Conservation (phyloP, 2,797 vertebrate genomes). For the Tarsius wallacei region DNA sequence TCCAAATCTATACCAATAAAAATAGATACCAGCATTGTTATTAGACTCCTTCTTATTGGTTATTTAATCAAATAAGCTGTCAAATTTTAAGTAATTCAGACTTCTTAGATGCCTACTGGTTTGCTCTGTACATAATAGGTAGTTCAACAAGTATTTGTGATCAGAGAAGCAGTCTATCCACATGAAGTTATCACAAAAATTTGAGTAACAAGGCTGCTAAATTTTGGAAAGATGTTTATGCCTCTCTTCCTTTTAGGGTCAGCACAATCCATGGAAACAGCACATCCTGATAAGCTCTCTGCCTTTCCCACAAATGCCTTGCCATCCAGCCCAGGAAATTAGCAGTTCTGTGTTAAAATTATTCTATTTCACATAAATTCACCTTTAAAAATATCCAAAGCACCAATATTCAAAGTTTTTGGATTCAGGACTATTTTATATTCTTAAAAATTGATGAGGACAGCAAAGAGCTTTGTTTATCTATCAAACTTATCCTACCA, state of each 20-base stretch:
- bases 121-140: background rate
- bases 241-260: background rate
- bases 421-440: background rate
- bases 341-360: background rate
- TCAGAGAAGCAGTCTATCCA: background rate
- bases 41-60: background rate
- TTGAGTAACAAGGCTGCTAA: background rate
- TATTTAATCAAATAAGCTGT: background rate
- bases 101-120: background rate
- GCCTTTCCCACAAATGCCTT: background rate
- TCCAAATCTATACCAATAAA: conserved; percentile 9
- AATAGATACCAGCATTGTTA: background rate
- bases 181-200: background rate
- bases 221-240: conserved; percentile 17
- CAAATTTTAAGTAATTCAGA: background rate
- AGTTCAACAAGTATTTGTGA: background rate
- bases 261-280: background rate
- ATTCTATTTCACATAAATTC: background rate
- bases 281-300: background rate
- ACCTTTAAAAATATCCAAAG: conserved; percentile 50
- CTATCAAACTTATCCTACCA: background rate
- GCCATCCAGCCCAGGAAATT: background rate
- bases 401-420: background rate
- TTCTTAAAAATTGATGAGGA: conserved; percentile 5
- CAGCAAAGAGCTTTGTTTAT: background rate